A percentile compares a stretch with the other conserved stretches of the same genome.
Conservation (phyloP, 2,888 invertebrate genomes). For the Thymelicus sylvestris region DNA sequence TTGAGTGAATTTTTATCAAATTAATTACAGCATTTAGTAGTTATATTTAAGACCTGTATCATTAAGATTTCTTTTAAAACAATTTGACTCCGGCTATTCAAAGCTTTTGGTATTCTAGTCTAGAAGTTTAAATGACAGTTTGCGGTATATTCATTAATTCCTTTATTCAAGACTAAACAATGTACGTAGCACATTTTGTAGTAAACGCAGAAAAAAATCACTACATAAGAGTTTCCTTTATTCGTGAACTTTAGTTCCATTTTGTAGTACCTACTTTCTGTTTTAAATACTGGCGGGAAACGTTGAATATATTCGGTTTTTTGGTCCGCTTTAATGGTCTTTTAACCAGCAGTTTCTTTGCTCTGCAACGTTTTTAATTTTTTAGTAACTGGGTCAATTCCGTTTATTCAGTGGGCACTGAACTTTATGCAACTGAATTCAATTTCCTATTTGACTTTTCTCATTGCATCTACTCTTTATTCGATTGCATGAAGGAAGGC, state of each 20-base stretch:
- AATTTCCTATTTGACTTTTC: slow-evolving; percentile 13
- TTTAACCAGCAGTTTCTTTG: slow-evolving; percentile 23
- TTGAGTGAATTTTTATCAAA: too few species aligned
- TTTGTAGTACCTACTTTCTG: slow-evolving; percentile 19
- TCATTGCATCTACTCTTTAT: neutral
- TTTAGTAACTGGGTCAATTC: slow-evolving; percentile 18
- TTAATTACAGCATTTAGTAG: too few species aligned
- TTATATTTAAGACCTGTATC: too few species aligned
- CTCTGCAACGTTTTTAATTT: slow-evolving; percentile 24
- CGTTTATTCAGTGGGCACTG: slow-evolving; percentile 7
- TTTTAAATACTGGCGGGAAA: slow-evolving; percentile 16
- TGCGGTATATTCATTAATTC: neutral
- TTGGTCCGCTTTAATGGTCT: slow-evolving; percentile 25
- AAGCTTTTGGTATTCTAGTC: too few species aligned
- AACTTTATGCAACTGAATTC: slow-evolving; percentile 1
- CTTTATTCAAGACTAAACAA: neutral
- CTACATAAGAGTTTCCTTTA: slow-evolving; percentile 18
- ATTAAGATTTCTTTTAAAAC: too few species aligned
- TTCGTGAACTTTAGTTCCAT: slow-evolving; percentile 11
- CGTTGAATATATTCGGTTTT: slow-evolving; percentile 28
- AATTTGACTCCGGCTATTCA: too few species aligned
- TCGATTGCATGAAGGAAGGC: too few species aligned
- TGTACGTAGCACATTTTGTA: slow-evolving; percentile 10
- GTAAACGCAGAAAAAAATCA: slow-evolving; percentile 14
- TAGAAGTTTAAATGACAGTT: too few species aligned